Percentiles rank a stretch among this genome's conserved stretches.
Conservation (phyloP, 1,140 invertebrate genomes). For the Drosophila pectinifera region DNA sequence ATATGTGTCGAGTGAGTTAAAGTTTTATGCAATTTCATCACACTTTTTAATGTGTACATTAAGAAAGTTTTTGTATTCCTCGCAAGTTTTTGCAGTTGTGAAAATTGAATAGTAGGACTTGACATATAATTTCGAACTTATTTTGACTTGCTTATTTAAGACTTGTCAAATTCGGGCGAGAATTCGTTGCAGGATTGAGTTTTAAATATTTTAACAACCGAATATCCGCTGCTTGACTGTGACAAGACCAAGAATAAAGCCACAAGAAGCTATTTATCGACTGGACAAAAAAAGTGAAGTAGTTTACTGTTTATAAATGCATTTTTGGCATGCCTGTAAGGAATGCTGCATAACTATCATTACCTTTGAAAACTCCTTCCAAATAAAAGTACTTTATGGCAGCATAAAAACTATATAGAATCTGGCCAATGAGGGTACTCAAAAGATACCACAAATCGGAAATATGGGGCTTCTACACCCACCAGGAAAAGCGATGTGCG, state of each 20-base stretch:
- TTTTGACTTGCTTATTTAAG: background rate
- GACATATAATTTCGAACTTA: conserved; percentile 11
- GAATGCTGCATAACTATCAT: too few species aligned
- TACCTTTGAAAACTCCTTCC: too few species aligned
- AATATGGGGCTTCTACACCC: conserved; percentile 4
- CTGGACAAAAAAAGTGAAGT: too few species aligned
- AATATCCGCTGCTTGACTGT: too few species aligned
- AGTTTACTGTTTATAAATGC: too few species aligned
- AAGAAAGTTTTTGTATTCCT: conserved; percentile 41
- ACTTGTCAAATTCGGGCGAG: background rate
- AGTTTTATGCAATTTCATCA: conserved; percentile 56
- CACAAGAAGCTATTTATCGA: too few species aligned
- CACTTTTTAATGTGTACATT: conserved; percentile 52
- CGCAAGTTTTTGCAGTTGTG: conserved; percentile 23
- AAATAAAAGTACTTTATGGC: too few species aligned
- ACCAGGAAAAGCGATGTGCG: conserved; percentile 30
- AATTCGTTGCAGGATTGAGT: too few species aligned
- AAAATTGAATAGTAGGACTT: conserved; percentile 51
- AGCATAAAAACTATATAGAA: background rate
- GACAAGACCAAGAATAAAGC: too few species aligned
- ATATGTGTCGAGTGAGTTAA: conserved; percentile 25
- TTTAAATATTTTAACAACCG: too few species aligned
- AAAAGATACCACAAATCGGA: conserved; percentile 11
- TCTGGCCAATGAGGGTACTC: background rate
- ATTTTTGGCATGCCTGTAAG: too few species aligned